Evolutionary conservation across 2,797 vertebrate genomes (phyloP), one percentile per base, ranked within the genome.

Genomic region (Cephalopachus bancanus): DNA sequence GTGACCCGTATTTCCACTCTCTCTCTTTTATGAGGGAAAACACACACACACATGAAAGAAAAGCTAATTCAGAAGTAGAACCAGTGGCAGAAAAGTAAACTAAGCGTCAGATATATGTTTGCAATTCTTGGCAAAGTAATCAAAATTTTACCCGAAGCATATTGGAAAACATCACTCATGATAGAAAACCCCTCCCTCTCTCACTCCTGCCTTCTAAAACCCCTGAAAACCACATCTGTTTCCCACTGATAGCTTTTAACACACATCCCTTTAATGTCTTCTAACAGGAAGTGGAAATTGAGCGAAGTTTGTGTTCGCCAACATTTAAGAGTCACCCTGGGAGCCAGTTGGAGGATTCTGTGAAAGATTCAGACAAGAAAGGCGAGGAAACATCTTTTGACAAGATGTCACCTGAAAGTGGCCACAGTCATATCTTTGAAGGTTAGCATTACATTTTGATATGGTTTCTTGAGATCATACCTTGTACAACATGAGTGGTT

Each of bases 201-300:
- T 81, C 65, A 17, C 84, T 59, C 83, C 95, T 74, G 55, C 0
- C 0, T 60, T 95, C 76, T 91, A 60, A 80, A 83, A 37, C 17
- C 15, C 57, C 30, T 49, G 59, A 97, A 98, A 69, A n/a, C 5
- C 92, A 93, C 83, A 96, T 95, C 95, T 98, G 96, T 97, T 98
- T 97, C 92, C 91, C 87, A 95, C 94, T 89, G 97, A 94, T 97
- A 98, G 96, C 92, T 98, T 98, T 97, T 97, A 98, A 98, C 91
- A 93, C 44, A 87, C 67, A 94, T 96, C 78, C 83, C 94, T 96
- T 98, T 98, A 91, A 96, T 98, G 89, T 98, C 95, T 98, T 97
- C 96, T 85, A 98, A 98, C 97, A 99, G 99, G 98, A 98, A 98
- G 89, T 89, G 81, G 98, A 98, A 98, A 98, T 86, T 80, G 98